These are phyloP conservation scores for Cyclargus thomasi DNA, from an alignment of 1,140 invertebrate genomes.

Conservation along the genomic window DNA sequence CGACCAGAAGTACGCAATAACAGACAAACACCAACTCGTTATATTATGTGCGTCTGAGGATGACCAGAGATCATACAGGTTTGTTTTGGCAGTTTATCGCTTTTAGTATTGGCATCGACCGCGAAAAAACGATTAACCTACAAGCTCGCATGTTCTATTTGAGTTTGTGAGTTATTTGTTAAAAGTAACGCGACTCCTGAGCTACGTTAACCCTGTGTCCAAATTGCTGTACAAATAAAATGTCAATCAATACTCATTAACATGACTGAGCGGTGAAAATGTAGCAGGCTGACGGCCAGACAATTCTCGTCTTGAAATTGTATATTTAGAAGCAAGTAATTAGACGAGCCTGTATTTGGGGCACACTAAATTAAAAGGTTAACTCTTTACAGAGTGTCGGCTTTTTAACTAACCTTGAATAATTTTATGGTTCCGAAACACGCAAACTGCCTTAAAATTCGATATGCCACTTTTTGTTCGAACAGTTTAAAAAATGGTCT, in stretches of 20 bases:
- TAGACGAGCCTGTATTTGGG: not conserved
- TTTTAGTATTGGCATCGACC: not conserved
- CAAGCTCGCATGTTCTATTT: not conserved
- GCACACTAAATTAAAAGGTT: slow-evolving; percentile 1
- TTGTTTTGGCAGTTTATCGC: not conserved
- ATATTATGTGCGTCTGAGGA: slow-evolving; percentile 84
- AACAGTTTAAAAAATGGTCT: not conserved
- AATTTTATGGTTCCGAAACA: slow-evolving; percentile 6
- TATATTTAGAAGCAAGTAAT: not conserved
- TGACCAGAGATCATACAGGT: slow-evolving; percentile 86
- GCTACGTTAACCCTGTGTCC: too few species aligned
- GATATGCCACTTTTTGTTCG: not conserved
- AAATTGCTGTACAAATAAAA: too few species aligned
- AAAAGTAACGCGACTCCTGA: too few species aligned
- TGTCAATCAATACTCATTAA: too few species aligned
- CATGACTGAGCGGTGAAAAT: too few species aligned
- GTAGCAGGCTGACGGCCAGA: not conserved
- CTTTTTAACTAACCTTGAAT: slow-evolving; percentile 6
- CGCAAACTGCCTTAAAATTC: not conserved
- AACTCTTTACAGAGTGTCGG: not conserved
- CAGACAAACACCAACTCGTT: slow-evolving; percentile 84
- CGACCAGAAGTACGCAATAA: slow-evolving; percentile 86
- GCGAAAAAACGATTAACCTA: not conserved
- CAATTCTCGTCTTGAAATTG: not conserved
- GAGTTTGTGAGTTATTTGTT: not conserved